phyloP scores from a whole-genome alignment of 1,140 invertebrate species.

The Drosophila elegans region DNA sequence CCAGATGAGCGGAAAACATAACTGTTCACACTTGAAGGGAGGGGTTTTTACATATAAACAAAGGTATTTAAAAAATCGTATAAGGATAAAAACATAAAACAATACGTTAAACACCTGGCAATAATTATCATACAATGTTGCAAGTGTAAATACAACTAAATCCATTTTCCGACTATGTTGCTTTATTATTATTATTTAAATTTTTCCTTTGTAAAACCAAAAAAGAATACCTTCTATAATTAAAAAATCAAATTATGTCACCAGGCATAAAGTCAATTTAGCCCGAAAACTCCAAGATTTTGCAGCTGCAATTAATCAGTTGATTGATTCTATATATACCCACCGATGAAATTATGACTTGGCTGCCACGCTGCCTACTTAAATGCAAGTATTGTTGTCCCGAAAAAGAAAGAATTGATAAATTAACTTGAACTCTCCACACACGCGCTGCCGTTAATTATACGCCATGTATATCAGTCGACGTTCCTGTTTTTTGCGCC shows the following conservation, averaged over 20 bases:
- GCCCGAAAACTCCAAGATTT: background rate
- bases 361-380: slow-evolving; percentile 5
- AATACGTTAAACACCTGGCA: too few relatives aligned
- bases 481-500: slow-evolving; percentile 35
- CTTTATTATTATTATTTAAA: background rate
- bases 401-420: slow-evolving; percentile 53
- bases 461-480: slow-evolving; percentile 36
- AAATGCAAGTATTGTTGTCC: slow-evolving; percentile 21
- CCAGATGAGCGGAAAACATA: slow-evolving; percentile 51
- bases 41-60: background rate
- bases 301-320: slow-evolving; percentile 35
- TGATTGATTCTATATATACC: slow-evolving; percentile 19
- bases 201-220: background rate
- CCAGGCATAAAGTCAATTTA: slow-evolving; percentile 1
- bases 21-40: slow-evolving; percentile 27
- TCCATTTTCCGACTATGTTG: background rate
- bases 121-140: too few relatives aligned
- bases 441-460: slow-evolving; percentile 70
- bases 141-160: too few relatives aligned
- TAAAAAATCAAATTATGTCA: slow-evolving; percentile 3
- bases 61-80: background rate
- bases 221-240: background rate
- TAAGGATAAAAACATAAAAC: too few relatives aligned
- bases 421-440: slow-evolving; percentile 68
- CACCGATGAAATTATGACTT: slow-evolving; percentile 13